Percentiles rank a stretch among this genome's conserved stretches.
These are phyloP conservation scores for Apistogramma diplotaenia DNA, from an alignment of 2,113 vertebrate genomes.

Conservation along the genomic window DNA sequence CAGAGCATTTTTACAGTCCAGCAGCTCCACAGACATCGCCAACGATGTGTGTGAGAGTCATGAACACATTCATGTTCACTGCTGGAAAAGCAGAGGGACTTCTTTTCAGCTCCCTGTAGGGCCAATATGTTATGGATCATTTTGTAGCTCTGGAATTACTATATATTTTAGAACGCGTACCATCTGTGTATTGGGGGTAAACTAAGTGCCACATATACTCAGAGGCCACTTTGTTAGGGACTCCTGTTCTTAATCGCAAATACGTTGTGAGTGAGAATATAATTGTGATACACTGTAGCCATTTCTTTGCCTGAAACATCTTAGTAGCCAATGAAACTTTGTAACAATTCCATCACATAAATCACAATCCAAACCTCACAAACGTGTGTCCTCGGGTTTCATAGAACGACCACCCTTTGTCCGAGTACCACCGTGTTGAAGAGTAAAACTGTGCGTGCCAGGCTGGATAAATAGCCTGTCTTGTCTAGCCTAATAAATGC, in stretches of 20 bases:
- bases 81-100: slow-evolving; percentile 2
- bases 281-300: neutral
- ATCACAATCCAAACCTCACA: neutral
- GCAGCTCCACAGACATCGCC: slow-evolving; percentile 2
- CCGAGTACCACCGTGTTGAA: neutral
- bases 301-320: neutral
- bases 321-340: neutral
- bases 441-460: neutral
- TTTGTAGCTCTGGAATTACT: slow-evolving; percentile 5
- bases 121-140: slow-evolving; percentile 3
- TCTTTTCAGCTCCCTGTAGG: neutral
- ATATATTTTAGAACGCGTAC: neutral
- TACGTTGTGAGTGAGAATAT: neutral
- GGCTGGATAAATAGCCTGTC: slow-evolving; percentile 24
- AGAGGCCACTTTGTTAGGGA: neutral
- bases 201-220: neutral
- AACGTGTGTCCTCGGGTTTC: neutral
- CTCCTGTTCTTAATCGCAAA: neutral
- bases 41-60: slow-evolving; percentile 9
- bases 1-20: slow-evolving; percentile 40
- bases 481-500: slow-evolving; percentile 17
- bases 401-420: neutral
- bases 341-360: neutral
- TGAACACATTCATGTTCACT: slow-evolving; percentile 15
- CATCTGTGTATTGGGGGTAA: neutral